These are phyloP conservation scores for Melanotaenia pygmaea DNA, from an alignment of 2,797 vertebrate species.

Conservation along the genomic window DNA sequence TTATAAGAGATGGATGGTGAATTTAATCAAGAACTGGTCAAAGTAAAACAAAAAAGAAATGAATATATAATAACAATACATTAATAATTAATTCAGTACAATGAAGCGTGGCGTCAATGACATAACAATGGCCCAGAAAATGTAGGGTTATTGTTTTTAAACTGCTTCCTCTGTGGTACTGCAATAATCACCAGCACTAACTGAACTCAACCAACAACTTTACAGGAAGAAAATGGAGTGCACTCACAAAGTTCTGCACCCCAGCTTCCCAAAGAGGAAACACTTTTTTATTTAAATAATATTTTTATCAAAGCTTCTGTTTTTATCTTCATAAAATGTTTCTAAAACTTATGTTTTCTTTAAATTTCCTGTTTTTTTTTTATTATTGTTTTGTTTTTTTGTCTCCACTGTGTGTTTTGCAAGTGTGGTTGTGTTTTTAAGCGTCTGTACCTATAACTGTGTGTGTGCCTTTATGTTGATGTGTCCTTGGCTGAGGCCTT, in stretches of 20 bases:
- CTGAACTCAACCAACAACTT: constrained; percentile 83
- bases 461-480: constrained; percentile 24
- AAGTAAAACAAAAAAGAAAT: constrained; percentile 77
- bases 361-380: constrained; percentile 67
- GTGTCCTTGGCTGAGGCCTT: constrained; percentile 72
- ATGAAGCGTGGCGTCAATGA: constrained; percentile 78
- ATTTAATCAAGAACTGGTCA: constrained; percentile 75
- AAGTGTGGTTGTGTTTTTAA: constrained; percentile 64
- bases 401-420: constrained; percentile 72
- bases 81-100: constrained; percentile 87
- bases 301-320: constrained; percentile 86
- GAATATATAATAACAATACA: constrained; percentile 83
- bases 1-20: constrained; percentile 77
- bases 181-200: constrained; percentile 86
- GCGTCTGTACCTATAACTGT: constrained; percentile 42
- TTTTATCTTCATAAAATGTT: constrained; percentile 85
- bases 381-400: constrained; percentile 53
- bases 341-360: constrained; percentile 82
- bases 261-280: constrained; percentile 80
- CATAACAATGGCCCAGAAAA: constrained; percentile 78
- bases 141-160: constrained; percentile 67
- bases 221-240: constrained; percentile 77
- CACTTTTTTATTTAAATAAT: constrained; percentile 86
- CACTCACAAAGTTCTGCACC: constrained; percentile 70
- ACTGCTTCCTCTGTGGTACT: constrained; percentile 75